Base-by-base conservation (phyloP, 2,797 vertebrate genomes). In the Gallirallus australis region DNA sequence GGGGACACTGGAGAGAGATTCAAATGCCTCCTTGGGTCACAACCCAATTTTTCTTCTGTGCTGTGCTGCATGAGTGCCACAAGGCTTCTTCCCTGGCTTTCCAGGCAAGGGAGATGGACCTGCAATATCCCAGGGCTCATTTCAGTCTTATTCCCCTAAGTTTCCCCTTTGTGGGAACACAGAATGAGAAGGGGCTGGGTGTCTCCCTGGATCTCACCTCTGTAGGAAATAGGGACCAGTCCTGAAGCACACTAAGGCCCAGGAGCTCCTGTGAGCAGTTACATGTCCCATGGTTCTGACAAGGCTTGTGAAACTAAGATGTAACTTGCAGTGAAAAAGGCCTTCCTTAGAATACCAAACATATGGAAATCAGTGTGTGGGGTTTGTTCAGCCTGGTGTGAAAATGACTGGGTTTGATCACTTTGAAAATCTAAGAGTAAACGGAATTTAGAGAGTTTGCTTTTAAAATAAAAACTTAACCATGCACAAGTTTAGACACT, bases 351-450 rank as follows among this genome's bases (percentile, higher is more conserved):
- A 96, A 64, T 73, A 45, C 11, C 28, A 88, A 90, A 71, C 42
- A 39, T 77, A 40, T 73, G 64, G 63, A 75, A 86, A 96, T 85
- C 70, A 76, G 54, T 28, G 19, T 40, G 47, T 45, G 63, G 18
- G 3, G 50, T 96, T 95, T 82, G 68, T 84, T 75, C 76, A 83
- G 8, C 25, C 3, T 53, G 70, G 23, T 86, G 84, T 94, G 78
- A 90, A 92, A 90, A 79, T 12, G 39, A 33, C 68, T 80, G 86
- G 27, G 88, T 90, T 97, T 93, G 72, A 94, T 95, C 85, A 66
- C 56, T 92, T 94, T 73, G 64, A 92, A 94, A 90, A 93, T 96
- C 93, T 79, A 57, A 53, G 59, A 82, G 60, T 80, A 92, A 85
- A 77, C 57, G 78, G 45, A 80, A 80, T 94, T 93, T 90, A 92